phyloP scores from a whole-genome alignment of 2,888 invertebrate genomes.

The Torymus aiolomorphi region DNA sequence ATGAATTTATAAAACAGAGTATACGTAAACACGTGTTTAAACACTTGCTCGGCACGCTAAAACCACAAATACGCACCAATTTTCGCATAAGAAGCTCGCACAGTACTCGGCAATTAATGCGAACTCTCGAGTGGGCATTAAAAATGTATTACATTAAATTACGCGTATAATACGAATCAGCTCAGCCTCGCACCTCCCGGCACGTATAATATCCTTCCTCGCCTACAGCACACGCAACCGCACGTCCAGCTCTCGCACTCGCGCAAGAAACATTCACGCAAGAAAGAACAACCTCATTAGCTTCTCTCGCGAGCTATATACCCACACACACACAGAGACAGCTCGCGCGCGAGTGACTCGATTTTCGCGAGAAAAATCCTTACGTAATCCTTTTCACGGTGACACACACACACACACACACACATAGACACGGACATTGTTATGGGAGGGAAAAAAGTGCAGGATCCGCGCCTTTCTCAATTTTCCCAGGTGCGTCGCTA shows the following conservation, averaged over 20 bases:
- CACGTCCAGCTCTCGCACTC: background rate
- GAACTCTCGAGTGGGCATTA: conserved; percentile 1
- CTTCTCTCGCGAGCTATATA: background rate
- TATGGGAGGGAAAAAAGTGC: too few species aligned
- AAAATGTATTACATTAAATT: conserved; percentile 16
- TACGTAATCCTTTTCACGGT: conserved; percentile 19
- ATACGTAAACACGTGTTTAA: too few species aligned
- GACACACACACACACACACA: too few species aligned
- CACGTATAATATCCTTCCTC: conserved; percentile 4
- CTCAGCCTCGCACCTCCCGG: background rate
- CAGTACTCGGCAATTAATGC: background rate
- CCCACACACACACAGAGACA: background rate
- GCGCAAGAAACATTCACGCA: conserved; percentile 15
- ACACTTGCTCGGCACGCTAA: too few species aligned
- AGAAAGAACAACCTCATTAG: conserved; percentile 1
- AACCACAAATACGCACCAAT: too few species aligned
- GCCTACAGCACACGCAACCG: background rate
- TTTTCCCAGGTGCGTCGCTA: conserved; percentile 36
- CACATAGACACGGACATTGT: too few species aligned
- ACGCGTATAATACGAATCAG: background rate
- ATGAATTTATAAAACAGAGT: too few species aligned
- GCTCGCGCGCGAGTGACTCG: conserved; percentile 18
- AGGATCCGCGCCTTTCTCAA: conserved; percentile 29
- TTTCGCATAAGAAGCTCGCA: too few species aligned
- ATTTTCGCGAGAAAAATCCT: conserved; percentile 49